phyloP scores from a whole-genome alignment of 2,888 invertebrate species.

The Lobophora halterata region DNA sequence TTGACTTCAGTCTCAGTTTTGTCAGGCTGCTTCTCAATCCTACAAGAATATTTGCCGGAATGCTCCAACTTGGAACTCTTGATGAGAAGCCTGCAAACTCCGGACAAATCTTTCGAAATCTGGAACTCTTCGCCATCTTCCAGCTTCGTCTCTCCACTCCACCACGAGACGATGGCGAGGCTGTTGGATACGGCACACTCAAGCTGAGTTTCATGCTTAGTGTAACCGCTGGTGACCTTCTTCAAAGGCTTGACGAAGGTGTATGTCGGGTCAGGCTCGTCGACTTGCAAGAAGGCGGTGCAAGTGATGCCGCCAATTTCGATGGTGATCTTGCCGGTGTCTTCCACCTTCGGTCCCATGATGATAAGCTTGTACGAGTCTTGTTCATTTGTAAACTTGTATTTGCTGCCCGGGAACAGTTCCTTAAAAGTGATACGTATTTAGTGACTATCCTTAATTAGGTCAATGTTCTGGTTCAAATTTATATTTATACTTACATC shows the following conservation, averaged over 20 bases:
- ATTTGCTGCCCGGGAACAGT: slow-evolving; percentile 97
- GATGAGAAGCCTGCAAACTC: slow-evolving; percentile 93
- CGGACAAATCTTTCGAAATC: slow-evolving; percentile 95
- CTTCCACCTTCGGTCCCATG: slow-evolving; percentile 95
- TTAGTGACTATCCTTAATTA: too few species aligned
- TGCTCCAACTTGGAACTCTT: slow-evolving; percentile 91
- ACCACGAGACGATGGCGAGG: slow-evolving; percentile 97
- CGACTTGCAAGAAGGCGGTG: slow-evolving; percentile 96
- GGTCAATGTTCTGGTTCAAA: too few species aligned
- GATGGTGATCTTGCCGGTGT: slow-evolving; percentile 97
- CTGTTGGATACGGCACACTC: slow-evolving; percentile 97
- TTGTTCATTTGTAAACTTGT: slow-evolving; percentile 96
- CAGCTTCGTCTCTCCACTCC: slow-evolving; percentile 89
- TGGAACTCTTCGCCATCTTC: slow-evolving; percentile 90
- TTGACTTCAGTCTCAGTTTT: slow-evolving; percentile 90
- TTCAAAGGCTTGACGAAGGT: slow-evolving; percentile 95
- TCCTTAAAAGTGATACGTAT: slow-evolving; percentile 81
- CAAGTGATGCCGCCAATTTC: slow-evolving; percentile 95
- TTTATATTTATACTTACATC: slow-evolving; percentile 87
- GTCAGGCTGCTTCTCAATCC: slow-evolving; percentile 93
- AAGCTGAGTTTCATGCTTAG: slow-evolving; percentile 92
- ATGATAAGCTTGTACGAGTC: slow-evolving; percentile 95
- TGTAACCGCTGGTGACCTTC: slow-evolving; percentile 93
- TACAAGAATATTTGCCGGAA: slow-evolving; percentile 93
- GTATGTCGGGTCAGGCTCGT: slow-evolving; percentile 97